phyloP scores from a whole-genome alignment of 2,888 invertebrate species.

The Byasa hedistus region DNA sequence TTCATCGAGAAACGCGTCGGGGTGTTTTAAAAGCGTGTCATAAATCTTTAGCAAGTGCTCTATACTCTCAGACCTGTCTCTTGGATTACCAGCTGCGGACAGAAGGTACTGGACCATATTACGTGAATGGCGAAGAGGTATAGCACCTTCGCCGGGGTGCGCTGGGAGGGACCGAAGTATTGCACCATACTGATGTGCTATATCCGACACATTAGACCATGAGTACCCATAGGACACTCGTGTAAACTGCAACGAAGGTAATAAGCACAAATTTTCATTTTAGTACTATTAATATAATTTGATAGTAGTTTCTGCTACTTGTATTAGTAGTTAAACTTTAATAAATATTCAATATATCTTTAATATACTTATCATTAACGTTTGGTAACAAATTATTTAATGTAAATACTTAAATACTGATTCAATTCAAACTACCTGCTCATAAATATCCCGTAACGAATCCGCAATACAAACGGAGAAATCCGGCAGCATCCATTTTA shows the following conservation, averaged over 20 bases:
- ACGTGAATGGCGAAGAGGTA: slow-evolving; percentile 78
- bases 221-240: slow-evolving; percentile 82
- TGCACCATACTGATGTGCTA: slow-evolving; percentile 77
- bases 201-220: slow-evolving; percentile 78
- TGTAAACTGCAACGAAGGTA: slow-evolving; percentile 51
- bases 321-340: too few relatives aligned
- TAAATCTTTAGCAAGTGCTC: slow-evolving; percentile 82
- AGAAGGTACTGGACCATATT: slow-evolving; percentile 79
- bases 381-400: too few relatives aligned
- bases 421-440: slow-evolving; percentile 70
- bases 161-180: slow-evolving; percentile 73
- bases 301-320: background rate
- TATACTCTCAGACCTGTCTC: slow-evolving; percentile 76
- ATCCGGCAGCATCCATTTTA: slow-evolving; percentile 87
- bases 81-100: slow-evolving; percentile 57
- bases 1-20: slow-evolving; percentile 85
- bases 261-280: too few relatives aligned
- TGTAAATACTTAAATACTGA: background rate
- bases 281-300: too few relatives aligned
- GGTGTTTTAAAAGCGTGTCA: slow-evolving; percentile 64
- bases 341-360: too few relatives aligned
- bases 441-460: slow-evolving; percentile 81
- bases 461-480: slow-evolving; percentile 87
- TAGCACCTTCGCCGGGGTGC: slow-evolving; percentile 84
- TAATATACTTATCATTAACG: too few relatives aligned